phyloP scores from a whole-genome alignment of 2,113 vertebrate genomes.

The Ellobius talpinus region DNA sequence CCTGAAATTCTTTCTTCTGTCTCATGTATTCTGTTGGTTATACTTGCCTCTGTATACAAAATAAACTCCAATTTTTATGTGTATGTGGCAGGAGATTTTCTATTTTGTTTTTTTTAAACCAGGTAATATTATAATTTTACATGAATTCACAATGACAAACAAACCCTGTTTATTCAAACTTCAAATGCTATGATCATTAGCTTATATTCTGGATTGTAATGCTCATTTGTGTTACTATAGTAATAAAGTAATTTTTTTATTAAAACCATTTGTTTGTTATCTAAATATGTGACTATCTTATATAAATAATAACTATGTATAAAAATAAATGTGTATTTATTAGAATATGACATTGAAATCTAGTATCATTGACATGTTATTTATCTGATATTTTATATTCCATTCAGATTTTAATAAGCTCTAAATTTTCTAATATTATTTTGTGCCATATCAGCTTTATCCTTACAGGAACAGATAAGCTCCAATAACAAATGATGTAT shows the following conservation, averaged over 20 bases:
- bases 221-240: background rate
- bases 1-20: too few species aligned
- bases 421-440: background rate
- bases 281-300: background rate
- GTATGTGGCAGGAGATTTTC: background rate
- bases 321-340: background rate
- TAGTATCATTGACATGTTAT: background rate
- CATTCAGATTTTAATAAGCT: background rate
- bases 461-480: background rate
- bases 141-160: background rate
- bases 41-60: background rate
- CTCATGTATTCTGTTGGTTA: too few species aligned
- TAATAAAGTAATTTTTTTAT: background rate
- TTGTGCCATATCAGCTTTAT: background rate
- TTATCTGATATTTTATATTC: background rate
- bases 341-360: background rate
- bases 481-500: background rate
- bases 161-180: background rate
- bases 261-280: background rate
- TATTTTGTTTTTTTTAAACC: background rate
- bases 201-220: background rate
- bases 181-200: background rate
- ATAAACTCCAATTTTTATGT: background rate
- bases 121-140: background rate
- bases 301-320: background rate